phyloP scores from a whole-genome alignment of 2,888 invertebrate genomes.

The Margaritifera margaritifera region DNA sequence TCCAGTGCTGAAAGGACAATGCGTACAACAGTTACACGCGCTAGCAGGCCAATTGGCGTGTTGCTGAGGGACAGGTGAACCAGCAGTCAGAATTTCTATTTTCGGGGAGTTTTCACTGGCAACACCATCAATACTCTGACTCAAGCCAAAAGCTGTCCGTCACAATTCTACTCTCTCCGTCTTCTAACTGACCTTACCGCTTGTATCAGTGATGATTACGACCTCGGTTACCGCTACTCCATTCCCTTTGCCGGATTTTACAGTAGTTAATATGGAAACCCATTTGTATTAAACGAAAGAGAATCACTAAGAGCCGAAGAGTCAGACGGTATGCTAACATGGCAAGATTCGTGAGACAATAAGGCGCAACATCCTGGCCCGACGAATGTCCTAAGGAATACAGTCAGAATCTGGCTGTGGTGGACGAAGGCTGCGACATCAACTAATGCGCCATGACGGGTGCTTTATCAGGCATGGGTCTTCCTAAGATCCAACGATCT shows the following conservation, averaged over 20 bases:
- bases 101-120: constrained; percentile 57
- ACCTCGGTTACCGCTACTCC: constrained; percentile 42
- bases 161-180: constrained; percentile 44
- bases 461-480: constrained; percentile 41
- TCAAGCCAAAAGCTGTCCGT: constrained; percentile 44
- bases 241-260: constrained; percentile 62
- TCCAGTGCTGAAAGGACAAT: constrained; percentile 29
- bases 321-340: constrained; percentile 3
- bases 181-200: constrained; percentile 43
- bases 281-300: constrained; percentile 27
- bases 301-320: background rate
- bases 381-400: constrained; percentile 54
- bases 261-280: constrained; percentile 57
- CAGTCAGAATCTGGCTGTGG: constrained; percentile 56
- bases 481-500: constrained; percentile 54
- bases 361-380: constrained; percentile 43
- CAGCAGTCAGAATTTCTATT: constrained; percentile 53
- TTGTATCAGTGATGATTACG: constrained; percentile 63
- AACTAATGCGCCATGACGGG: constrained; percentile 56
- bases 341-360: constrained; percentile 24
- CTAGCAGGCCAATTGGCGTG: constrained; percentile 59
- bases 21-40: constrained; percentile 33
- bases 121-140: constrained; percentile 48
- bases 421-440: constrained; percentile 57
- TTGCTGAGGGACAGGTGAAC: constrained; percentile 35